phyloP scores from a whole-genome alignment of 2,797 vertebrate genomes.

The Orientallactaga sibirica region DNA sequence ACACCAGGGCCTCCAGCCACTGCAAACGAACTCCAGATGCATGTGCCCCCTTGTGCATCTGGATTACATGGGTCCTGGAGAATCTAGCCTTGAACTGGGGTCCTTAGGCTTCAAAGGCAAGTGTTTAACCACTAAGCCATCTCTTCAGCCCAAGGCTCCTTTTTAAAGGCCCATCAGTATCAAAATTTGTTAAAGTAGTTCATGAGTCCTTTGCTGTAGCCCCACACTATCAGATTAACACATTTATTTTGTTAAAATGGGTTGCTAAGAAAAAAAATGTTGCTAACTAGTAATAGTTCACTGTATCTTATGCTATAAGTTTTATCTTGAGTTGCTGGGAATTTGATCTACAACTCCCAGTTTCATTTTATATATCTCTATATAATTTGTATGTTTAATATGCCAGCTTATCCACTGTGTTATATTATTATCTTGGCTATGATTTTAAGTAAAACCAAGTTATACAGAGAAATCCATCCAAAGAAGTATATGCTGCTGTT shows the following conservation, averaged over 20 bases:
- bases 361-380: constrained; percentile 18
- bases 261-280: constrained; percentile 26
- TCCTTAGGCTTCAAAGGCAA: too few relatives aligned
- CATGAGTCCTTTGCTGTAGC: not conserved
- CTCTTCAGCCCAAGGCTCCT: too few relatives aligned
- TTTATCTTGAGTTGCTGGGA: not conserved
- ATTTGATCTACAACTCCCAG: not conserved
- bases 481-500: not conserved
- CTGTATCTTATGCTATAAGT: not conserved
- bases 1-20: too few relatives aligned
- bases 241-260: constrained; percentile 31
- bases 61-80: too few relatives aligned
- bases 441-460: constrained; percentile 24
- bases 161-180: not conserved
- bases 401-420: not conserved
- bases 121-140: too few relatives aligned
- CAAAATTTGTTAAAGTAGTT: not conserved
- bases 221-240: not conserved
- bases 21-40: too few relatives aligned
- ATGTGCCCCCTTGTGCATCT: too few relatives aligned
- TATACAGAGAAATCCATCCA: not conserved
- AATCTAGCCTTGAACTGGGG: too few relatives aligned
- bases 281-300: not conserved
- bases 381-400: not conserved
- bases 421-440: not conserved